Percentiles rank a stretch among this genome's conserved stretches.
Evolutionary conservation across 2,797 vertebrate genomes (phyloP).

Genomic region (Notoglanidium macrostoma): DNA sequence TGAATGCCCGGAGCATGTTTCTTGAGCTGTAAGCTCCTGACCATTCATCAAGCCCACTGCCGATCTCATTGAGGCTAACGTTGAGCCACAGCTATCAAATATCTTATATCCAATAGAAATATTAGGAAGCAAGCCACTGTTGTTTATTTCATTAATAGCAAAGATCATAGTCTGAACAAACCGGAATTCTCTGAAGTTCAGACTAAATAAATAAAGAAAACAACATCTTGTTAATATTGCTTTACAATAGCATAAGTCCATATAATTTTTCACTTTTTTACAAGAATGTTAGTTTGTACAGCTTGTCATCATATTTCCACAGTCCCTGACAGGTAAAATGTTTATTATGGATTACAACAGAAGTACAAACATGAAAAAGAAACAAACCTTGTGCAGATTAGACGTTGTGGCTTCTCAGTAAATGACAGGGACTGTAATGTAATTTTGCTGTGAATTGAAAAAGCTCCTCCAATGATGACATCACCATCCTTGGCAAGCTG

Average conservation of each 20-base stretch:
- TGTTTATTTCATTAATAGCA: conserved; percentile 67
- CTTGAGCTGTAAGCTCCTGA: conserved; percentile 54
- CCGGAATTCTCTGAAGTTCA: conserved; percentile 69
- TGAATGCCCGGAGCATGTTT: conserved; percentile 64
- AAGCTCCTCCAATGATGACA: conserved; percentile 63
- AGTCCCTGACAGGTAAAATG: background rate
- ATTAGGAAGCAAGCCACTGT: conserved; percentile 59
- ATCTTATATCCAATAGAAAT: conserved; percentile 64
- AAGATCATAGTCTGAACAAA: conserved; percentile 68
- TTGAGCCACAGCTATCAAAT: conserved; percentile 72
- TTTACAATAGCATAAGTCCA: background rate
- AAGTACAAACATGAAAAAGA: background rate
- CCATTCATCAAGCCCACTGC: conserved; percentile 73
- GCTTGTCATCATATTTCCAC: background rate
- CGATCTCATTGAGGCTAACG: conserved; percentile 66
- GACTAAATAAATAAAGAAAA: conserved; percentile 51
- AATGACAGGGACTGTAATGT: conserved; percentile 60
- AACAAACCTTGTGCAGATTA: conserved; percentile 61
- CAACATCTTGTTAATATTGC: background rate
- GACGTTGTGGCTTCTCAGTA: conserved; percentile 62
- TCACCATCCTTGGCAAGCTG: conserved; percentile 62
- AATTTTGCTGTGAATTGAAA: conserved; percentile 66
- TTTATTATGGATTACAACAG: background rate
- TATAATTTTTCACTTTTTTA: background rate
- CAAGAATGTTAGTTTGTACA: background rate